These are phyloP conservation scores for Bradypodion pumilum DNA, from an alignment of 2,797 vertebrate genomes.

Conservation along the genomic window DNA sequence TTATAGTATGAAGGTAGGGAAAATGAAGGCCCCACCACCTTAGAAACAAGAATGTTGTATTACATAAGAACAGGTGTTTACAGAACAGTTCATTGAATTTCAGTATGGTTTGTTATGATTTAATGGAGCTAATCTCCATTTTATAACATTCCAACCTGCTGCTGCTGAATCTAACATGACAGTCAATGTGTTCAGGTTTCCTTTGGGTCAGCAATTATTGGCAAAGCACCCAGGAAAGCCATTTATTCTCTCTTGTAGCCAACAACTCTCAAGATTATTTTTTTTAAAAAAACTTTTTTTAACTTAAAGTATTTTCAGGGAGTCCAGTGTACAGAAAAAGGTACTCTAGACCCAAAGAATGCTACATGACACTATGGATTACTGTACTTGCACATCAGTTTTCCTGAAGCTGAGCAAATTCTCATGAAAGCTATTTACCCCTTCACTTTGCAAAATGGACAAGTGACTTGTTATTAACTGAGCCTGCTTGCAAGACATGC, in stretches of 20 bases:
- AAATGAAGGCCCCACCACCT: not conserved
- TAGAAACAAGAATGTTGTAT: constrained; percentile 15
- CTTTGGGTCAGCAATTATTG: constrained; percentile 64
- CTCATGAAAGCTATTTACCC: constrained; percentile 28
- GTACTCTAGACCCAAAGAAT: constrained; percentile 65
- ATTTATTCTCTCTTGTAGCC: constrained; percentile 43
- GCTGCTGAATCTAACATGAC: constrained; percentile 54
- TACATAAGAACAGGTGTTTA: constrained; percentile 57
- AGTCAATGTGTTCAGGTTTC: constrained; percentile 60
- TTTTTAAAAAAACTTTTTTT: constrained; percentile 37
- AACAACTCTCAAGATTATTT: constrained; percentile 8
- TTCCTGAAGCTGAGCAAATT: constrained; percentile 45
- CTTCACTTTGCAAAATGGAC: not conserved
- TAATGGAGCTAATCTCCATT: constrained; percentile 61
- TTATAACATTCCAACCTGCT: constrained; percentile 57
- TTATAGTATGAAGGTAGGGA: constrained; percentile 3
- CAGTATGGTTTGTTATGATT: constrained; percentile 48
- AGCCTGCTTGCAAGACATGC: constrained; percentile 33
- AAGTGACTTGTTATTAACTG: not conserved
- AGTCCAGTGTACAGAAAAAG: constrained; percentile 57
- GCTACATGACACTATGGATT: constrained; percentile 74
- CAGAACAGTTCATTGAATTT: constrained; percentile 49
- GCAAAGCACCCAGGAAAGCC: constrained; percentile 25
- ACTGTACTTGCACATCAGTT: constrained; percentile 66
- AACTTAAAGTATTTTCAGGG: constrained; percentile 44